Evolutionary conservation across 2,797 vertebrate genomes (phyloP), one percentile per base, ranked within the genome.

Genomic region (Chelonia mydas): DNA sequence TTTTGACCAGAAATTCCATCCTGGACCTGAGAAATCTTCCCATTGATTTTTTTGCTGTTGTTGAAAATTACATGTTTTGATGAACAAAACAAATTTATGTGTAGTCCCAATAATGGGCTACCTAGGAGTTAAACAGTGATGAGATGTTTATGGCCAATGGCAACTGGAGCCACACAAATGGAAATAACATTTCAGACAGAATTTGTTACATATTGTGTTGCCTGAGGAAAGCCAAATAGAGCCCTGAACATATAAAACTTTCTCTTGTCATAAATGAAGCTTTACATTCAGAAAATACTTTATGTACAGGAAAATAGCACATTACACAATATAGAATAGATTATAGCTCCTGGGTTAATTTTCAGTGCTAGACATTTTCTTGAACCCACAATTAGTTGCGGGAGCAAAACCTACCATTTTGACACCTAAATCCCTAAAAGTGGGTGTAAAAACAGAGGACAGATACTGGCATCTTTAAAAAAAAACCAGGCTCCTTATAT

Each of bases 361-460:
- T 89, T 92, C 65, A 89, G 91, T 91, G n/a, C 6, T 84, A 84
- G 49, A 16, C 90, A 80, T 3, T 89, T 86, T 45, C 90, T 51
- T 41, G 2, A 84, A 88, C 27, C 81, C 90, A 79, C 49, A 92
- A 79, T 92, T 80, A 78, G 68, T 54, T 79, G 49, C n/a, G 81
- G 41, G 31, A 25, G 65, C 28, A 90, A 77, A 23, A 41, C 21
- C 6, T 84, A 65, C 53, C 37, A 1, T 89, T 90, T 90, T 89
- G 5, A 72, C 82, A 94, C 61, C 7, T 50, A 88, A 83, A 5
- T 81, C 54, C 6, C 13, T 92, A 86, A 83, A 31, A 83, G 45
- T 76, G 37, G 27, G 59, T 81, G 49, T 28, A 83, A 78, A 55
- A 84, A 86, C 91, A 1, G 6, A 94, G 94, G 77, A 9, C 10